These are phyloP conservation scores for Halictus rubicundus DNA, from an alignment of 1,140 invertebrate species.

Conservation along the genomic window DNA sequence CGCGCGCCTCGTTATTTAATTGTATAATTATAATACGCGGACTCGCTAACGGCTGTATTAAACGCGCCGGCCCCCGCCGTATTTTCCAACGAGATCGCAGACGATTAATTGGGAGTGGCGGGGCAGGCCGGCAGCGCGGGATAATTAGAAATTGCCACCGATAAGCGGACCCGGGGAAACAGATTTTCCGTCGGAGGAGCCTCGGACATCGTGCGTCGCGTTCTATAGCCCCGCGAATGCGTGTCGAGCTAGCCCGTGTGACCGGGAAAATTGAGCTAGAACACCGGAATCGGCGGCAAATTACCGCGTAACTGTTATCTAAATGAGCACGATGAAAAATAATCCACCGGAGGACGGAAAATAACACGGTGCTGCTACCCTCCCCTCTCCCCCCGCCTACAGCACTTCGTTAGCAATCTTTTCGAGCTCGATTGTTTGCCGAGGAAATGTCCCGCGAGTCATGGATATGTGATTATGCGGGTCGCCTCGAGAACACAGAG, in stretches of 20 bases:
- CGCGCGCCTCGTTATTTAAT: conserved; percentile 24
- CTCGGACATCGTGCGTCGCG: not conserved
- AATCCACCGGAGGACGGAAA: not conserved
- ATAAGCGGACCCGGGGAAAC: not conserved
- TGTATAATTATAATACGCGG: conserved; percentile 39
- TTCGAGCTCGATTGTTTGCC: no score
- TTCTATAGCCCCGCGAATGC: not conserved
- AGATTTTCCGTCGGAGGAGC: not conserved
- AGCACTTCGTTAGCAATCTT: no score
- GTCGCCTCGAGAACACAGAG: no score
- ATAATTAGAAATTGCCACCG: conserved; percentile 35
- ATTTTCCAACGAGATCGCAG: conserved; percentile 11
- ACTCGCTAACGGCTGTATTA: conserved; percentile 5
- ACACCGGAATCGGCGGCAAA: not conserved
- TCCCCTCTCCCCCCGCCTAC: no score
- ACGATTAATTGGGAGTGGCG: conserved; percentile 22
- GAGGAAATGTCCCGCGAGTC: no score
- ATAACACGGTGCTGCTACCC: no score
- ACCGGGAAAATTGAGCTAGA: conserved; percentile 14
- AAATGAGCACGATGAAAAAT: not conserved
- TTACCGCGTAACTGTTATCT: not conserved
- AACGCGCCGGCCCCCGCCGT: not conserved
- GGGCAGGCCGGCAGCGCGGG: not conserved
- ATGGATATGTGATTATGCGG: no score
- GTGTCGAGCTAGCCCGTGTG: conserved; percentile 12